These are phyloP conservation scores for Hystrix brachyura DNA, from an alignment of 2,113 vertebrate genomes.

Conservation along the genomic window DNA sequence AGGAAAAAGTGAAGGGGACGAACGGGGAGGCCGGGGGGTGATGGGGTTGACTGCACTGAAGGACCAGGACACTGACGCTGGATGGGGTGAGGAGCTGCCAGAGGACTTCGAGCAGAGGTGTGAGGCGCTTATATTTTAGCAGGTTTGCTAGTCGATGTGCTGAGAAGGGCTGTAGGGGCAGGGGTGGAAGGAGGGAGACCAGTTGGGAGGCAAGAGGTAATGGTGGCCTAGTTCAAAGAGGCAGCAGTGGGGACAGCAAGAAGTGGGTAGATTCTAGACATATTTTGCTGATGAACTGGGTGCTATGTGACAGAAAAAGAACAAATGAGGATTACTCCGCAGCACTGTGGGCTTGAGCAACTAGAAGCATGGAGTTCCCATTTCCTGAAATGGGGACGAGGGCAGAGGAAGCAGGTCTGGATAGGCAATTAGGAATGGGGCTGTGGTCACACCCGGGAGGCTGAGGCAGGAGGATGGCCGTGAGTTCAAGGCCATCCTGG, in stretches of 20 bases:
- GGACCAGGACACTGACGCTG: neutral
- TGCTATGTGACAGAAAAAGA: neutral
- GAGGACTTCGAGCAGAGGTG: neutral
- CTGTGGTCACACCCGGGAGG: neutral
- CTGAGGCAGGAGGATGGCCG: neutral
- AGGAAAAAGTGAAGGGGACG: neutral
- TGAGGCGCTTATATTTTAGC: accelerated
- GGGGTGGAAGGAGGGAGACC: neutral
- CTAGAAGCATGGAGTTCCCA: neutral
- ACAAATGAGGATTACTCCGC: neutral
- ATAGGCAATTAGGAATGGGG: neutral
- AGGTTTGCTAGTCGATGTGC: too few species aligned
- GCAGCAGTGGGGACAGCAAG: neutral
- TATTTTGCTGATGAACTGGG: neutral
- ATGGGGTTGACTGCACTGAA: neutral
- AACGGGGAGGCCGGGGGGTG: neutral
- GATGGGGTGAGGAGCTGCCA: neutral
- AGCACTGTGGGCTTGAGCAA: neutral
- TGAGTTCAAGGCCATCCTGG: neutral
- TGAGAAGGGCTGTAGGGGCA: neutral
- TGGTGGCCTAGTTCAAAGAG: neutral
- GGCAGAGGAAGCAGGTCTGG: neutral
- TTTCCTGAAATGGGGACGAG: neutral
- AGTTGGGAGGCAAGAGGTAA: neutral
- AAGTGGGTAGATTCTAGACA: neutral